phyloP scores from a whole-genome alignment of 1,140 invertebrate species.

The Phymastichus coffea region DNA sequence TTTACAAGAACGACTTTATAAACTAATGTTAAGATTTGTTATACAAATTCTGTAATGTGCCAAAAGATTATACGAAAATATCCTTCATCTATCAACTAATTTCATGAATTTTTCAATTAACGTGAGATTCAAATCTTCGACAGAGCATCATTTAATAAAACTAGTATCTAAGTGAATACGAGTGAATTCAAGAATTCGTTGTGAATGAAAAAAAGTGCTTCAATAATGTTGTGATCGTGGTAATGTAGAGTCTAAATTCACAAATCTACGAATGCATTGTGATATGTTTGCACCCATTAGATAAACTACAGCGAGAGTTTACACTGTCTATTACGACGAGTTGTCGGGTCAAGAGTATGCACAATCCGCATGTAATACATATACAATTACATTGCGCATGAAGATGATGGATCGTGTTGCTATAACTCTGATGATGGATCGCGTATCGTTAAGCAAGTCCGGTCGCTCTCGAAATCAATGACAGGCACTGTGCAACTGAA shows the following conservation, averaged over 20 bases:
- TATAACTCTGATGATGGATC: background rate
- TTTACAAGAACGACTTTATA: too few relatives aligned
- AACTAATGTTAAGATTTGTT: too few relatives aligned
- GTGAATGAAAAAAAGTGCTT: background rate
- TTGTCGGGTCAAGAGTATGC: background rate
- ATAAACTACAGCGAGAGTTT: background rate
- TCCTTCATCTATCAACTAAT: too few relatives aligned
- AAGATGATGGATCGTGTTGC: background rate
- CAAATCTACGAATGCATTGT: background rate
- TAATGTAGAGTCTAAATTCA: too few relatives aligned
- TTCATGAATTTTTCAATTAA: too few relatives aligned
- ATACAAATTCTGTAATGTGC: too few relatives aligned
- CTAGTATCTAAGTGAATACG: too few relatives aligned
- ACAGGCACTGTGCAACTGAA: too few relatives aligned
- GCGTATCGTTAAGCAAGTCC: background rate
- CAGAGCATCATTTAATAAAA: background rate
- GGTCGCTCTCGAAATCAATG: too few relatives aligned
- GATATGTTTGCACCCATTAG: background rate
- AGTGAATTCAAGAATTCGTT: too few relatives aligned
- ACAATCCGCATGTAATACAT: too few relatives aligned
- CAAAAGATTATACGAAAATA: too few relatives aligned
- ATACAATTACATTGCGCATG: background rate
- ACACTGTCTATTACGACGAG: background rate
- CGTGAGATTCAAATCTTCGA: conserved; percentile 8
- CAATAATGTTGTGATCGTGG: background rate